phyloP scores from a whole-genome alignment of 1,140 invertebrate genomes.

The Drosophila tristis region DNA sequence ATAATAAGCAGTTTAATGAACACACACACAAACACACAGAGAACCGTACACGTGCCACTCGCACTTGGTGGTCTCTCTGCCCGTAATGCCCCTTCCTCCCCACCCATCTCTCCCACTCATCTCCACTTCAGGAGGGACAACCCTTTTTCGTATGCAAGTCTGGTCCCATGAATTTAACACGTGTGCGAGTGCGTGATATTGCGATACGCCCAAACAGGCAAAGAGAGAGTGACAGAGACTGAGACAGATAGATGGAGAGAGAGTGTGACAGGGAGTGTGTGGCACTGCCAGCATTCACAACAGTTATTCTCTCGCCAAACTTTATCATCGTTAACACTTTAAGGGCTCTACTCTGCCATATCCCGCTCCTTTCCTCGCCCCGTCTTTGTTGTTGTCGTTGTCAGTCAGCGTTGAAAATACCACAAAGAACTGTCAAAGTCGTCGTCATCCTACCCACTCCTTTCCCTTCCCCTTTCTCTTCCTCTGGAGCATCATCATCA shows the following conservation, averaged over 20 bases:
- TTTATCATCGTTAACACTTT: constrained; percentile 73
- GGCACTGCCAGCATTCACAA: constrained; percentile 18
- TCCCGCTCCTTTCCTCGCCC: not conserved
- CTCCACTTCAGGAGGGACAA: constrained; percentile 19
- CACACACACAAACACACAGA: constrained; percentile 40
- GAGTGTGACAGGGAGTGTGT: not conserved
- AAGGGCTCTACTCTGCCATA: constrained; percentile 20
- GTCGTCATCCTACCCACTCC: constrained; percentile 42
- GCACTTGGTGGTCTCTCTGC: constrained; percentile 35
- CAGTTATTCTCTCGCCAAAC: constrained; percentile 39
- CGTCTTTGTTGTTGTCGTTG: constrained; percentile 10
- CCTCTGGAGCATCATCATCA: constrained; percentile 28
- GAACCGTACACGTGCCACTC: constrained; percentile 48
- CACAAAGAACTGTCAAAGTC: constrained; percentile 81
- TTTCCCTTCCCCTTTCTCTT: not conserved
- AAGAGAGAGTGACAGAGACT: not conserved
- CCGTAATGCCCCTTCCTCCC: not conserved
- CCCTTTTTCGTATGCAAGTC: constrained; percentile 67
- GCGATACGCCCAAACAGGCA: no score
- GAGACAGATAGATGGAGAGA: not conserved
- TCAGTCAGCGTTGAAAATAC: constrained; percentile 51
- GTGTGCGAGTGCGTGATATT: constrained; percentile 43
- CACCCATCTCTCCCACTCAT: not conserved
- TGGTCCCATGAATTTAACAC: constrained; percentile 73
- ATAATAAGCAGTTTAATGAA: constrained; percentile 83